Percentiles rank a stretch among this genome's conserved stretches.
phyloP scores from a whole-genome alignment of 2,113 vertebrate genomes.

The Mellivora capensis region DNA sequence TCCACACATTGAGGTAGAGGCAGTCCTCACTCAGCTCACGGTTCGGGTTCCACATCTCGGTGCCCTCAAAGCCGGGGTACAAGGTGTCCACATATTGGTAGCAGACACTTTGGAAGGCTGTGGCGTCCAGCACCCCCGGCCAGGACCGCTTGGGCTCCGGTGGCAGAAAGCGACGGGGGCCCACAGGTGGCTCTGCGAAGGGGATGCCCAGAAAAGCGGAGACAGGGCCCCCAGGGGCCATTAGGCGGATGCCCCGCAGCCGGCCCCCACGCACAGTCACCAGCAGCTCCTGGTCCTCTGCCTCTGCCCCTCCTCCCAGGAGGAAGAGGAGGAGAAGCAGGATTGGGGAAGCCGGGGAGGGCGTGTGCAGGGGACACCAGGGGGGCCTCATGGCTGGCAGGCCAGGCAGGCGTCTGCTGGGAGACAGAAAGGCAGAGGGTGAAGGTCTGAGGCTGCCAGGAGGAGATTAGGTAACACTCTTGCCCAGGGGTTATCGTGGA shows the following conservation, averaged over 20 bases:
- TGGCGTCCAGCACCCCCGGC: conserved; percentile 83
- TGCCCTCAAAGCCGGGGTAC: conserved; percentile 90
- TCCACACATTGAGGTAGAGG: conserved; percentile 94
- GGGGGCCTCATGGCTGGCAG: conserved; percentile 60
- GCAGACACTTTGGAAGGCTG: conserved; percentile 86
- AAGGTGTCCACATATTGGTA: conserved; percentile 89
- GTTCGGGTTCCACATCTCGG: conserved; percentile 97
- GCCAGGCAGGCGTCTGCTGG: conserved; percentile 52
- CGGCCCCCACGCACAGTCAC: conserved; percentile 83
- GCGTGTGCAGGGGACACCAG: conserved; percentile 27
- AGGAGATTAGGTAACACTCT: conserved; percentile 47
- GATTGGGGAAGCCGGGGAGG: conserved; percentile 43
- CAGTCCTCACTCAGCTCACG: conserved; percentile 93
- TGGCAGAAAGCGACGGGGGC: conserved; percentile 86
- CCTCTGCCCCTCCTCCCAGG: conserved; percentile 50
- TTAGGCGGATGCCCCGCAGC: conserved; percentile 83
- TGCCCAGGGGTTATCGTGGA: conserved; percentile 51
- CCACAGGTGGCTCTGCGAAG: conserved; percentile 89
- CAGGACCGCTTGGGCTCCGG: conserved; percentile 86
- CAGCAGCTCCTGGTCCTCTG: conserved; percentile 81
- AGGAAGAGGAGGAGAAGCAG: conserved; percentile 49
- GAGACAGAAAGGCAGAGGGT: conserved; percentile 50
- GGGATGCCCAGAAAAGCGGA: conserved; percentile 91
- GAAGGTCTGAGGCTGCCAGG: background rate
- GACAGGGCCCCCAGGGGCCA: conserved; percentile 81